Percentiles rank a stretch among this genome's conserved stretches.
Conservation (phyloP, 2,797 vertebrate species). For the Lacerta bilineata region DNA sequence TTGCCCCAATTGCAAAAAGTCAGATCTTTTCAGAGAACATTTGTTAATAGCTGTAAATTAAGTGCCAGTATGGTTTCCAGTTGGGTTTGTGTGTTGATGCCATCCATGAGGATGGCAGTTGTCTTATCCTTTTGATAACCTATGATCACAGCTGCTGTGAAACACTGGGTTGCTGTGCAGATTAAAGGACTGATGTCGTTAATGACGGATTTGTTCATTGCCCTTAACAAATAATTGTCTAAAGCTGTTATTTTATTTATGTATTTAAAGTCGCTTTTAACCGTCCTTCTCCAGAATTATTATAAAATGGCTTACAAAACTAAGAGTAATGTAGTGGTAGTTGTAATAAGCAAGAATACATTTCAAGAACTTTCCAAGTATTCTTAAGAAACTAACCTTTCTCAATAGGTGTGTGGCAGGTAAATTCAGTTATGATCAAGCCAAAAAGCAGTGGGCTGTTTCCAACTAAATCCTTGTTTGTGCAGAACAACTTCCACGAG, state of each 20-base stretch:
- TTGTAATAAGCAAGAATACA: too few relatives aligned
- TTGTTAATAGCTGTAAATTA: slow-evolving; percentile 71
- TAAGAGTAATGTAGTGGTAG: too few relatives aligned
- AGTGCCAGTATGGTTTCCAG: slow-evolving; percentile 14
- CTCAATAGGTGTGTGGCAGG: background rate
- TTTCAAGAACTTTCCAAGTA: too few relatives aligned
- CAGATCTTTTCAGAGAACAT: slow-evolving; percentile 69
- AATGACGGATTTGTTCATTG: background rate
- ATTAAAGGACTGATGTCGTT: background rate
- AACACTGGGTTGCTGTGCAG: background rate
- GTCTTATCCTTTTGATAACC: background rate
- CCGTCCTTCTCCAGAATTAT: too few relatives aligned
- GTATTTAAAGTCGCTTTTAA: too few relatives aligned
- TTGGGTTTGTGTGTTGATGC: background rate
- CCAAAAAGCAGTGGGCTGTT: background rate
- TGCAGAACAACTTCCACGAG: too few relatives aligned
- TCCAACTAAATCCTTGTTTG: too few relatives aligned
- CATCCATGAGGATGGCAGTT: background rate
- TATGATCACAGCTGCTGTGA: background rate
- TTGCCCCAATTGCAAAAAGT: slow-evolving; percentile 56
- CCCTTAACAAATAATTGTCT: background rate
- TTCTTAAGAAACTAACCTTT: too few relatives aligned
- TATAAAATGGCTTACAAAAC: too few relatives aligned
- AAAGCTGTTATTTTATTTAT: background rate
- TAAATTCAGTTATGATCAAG: background rate